phyloP scores from a whole-genome alignment of 2,888 invertebrate species.

The Sicus ferrugineus region DNA sequence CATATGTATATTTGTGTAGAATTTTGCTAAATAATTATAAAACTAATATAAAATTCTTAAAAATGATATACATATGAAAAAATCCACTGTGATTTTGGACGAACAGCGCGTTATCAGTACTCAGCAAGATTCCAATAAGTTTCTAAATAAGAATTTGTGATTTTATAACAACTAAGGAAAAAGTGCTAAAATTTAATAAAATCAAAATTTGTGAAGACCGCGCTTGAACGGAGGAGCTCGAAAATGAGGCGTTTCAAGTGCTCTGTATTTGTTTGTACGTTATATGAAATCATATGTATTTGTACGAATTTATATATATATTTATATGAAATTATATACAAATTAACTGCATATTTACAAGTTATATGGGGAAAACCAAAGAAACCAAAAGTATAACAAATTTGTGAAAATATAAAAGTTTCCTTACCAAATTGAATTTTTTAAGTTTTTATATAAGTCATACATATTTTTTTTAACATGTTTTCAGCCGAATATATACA shows the following conservation, averaged over 20 bases:
- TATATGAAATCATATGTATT: constrained; percentile 38
- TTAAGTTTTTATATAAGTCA: too few relatives aligned
- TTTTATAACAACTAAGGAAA: neutral
- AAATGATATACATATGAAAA: constrained; percentile 6
- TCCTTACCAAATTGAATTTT: too few relatives aligned
- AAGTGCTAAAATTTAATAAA: neutral
- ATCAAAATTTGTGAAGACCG: neutral
- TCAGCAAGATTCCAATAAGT: neutral
- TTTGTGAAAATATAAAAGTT: too few relatives aligned
- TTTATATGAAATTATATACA: neutral
- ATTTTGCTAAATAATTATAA: neutral
- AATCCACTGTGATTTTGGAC: neutral
- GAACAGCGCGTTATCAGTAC: constrained; percentile 2
- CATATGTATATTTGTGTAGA: neutral
- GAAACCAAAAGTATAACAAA: constrained; percentile 24
- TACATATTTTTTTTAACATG: too few relatives aligned
- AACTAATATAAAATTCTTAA: neutral
- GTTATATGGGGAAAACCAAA: constrained; percentile 22
- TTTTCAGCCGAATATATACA: too few relatives aligned
- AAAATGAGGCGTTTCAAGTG: constrained; percentile 54
- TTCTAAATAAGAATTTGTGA: neutral
- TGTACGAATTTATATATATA: neutral
- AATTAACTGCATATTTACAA: neutral
- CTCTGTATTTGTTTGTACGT: constrained; percentile 62
- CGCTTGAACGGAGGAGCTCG: neutral